Evolutionary conservation across 2,888 invertebrate species (phyloP).

Genomic region (Brenthis hecate): DNA sequence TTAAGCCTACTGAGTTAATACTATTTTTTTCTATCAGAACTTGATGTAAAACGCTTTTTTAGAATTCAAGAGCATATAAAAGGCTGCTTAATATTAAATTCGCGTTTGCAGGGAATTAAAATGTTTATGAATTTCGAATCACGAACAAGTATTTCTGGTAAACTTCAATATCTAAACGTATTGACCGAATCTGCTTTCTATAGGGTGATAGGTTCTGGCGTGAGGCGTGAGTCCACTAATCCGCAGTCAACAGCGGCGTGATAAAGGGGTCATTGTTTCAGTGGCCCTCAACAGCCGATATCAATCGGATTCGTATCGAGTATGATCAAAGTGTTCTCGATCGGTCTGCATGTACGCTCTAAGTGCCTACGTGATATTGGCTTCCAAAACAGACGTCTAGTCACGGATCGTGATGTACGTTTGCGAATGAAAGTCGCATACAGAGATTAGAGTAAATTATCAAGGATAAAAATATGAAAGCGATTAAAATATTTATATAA

Average conservation of each 20-base stretch:
- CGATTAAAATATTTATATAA: too few species aligned
- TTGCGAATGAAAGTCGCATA: slow-evolving; percentile 14
- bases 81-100: slow-evolving; percentile 15
- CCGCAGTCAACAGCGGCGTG: slow-evolving; percentile 38
- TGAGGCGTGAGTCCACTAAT: slow-evolving; percentile 37
- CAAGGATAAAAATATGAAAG: neutral
- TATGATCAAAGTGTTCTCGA: slow-evolving; percentile 45
- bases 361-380: slow-evolving; percentile 44
- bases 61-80: slow-evolving; percentile 28
- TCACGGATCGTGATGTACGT: slow-evolving; percentile 6
- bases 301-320: slow-evolving; percentile 47
- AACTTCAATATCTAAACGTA: slow-evolving; percentile 17
- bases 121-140: neutral
- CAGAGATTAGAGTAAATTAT: neutral
- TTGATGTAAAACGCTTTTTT: slow-evolving; percentile 26
- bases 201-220: slow-evolving; percentile 30
- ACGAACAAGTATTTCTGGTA: slow-evolving; percentile 2
- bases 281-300: slow-evolving; percentile 44
- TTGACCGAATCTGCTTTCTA: slow-evolving; percentile 18
- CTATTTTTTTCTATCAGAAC: slow-evolving; percentile 28
- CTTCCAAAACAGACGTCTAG: slow-evolving; percentile 43
- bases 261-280: slow-evolving; percentile 46
- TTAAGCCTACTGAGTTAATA: slow-evolving; percentile 38
- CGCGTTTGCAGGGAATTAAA: neutral
- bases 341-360: slow-evolving; percentile 42